Percentiles rank a stretch among this genome's conserved stretches.
Conservation (phyloP, 2,113 vertebrate genomes). For the Ardeotis arabs region DNA sequence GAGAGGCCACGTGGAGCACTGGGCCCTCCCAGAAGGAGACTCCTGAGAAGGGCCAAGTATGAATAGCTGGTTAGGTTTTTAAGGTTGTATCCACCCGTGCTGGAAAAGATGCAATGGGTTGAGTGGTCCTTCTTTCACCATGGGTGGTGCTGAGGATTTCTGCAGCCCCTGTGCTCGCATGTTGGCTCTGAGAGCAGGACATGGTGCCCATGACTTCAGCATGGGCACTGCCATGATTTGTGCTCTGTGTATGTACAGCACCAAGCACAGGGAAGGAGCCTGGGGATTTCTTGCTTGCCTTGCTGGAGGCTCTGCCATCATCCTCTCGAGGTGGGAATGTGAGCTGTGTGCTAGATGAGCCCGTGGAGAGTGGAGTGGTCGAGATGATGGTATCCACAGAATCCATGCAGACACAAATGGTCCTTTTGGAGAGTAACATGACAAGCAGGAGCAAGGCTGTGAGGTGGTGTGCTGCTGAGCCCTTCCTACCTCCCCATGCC, state of each 20-base stretch:
- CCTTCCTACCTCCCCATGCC: background rate
- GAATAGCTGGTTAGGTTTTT: background rate
- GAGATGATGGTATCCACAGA: background rate
- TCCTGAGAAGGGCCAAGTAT: background rate
- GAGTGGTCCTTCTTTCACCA: background rate
- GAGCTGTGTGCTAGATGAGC: background rate
- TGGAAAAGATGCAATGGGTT: background rate
- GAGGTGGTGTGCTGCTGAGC: background rate
- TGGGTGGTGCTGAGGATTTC: background rate
- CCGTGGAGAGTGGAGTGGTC: background rate
- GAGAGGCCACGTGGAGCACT: background rate
- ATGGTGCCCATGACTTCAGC: background rate
- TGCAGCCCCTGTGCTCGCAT: background rate
- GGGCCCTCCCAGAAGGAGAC: background rate
- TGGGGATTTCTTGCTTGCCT: background rate
- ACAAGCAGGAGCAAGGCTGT: background rate
- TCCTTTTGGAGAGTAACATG: background rate
- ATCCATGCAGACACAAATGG: background rate
- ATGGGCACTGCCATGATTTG: accelerated
- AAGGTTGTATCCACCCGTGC: background rate
- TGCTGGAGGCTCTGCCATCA: background rate
- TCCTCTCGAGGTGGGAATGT: background rate
- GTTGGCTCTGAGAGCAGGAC: background rate
- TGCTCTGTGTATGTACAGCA: background rate
- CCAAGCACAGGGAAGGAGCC: accelerated